These are phyloP conservation scores for Caenorhabditis remanei DNA, from an alignment of 1,140 invertebrate genomes.

Conservation along the genomic window DNA sequence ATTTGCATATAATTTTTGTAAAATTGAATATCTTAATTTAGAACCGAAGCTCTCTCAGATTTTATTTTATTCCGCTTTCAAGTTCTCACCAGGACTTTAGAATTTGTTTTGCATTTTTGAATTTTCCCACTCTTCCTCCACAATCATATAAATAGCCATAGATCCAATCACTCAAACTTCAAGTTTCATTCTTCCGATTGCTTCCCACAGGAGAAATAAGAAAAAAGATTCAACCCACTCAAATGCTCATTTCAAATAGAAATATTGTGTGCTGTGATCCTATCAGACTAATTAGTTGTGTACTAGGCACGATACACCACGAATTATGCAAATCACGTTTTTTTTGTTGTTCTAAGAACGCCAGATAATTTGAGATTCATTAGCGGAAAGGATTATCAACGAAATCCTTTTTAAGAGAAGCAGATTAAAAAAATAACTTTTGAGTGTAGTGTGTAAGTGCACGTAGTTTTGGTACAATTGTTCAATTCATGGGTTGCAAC, in stretches of 20 bases:
- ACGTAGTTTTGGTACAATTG: too few relatives aligned
- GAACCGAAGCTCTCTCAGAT: background rate
- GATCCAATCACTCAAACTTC: background rate
- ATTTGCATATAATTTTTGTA: background rate
- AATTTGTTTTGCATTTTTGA: background rate
- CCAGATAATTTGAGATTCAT: too few relatives aligned
- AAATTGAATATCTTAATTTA: constrained; percentile 2
- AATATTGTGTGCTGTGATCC: too few relatives aligned
- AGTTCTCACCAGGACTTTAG: background rate
- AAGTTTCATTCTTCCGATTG: background rate
- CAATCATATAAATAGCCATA: constrained; percentile 1
- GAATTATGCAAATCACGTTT: background rate
- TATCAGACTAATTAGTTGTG: constrained; percentile 1
- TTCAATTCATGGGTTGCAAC: too few relatives aligned
- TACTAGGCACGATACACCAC: background rate
- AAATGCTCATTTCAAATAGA: background rate
- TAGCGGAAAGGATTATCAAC: too few relatives aligned
- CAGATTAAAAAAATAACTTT: too few relatives aligned
- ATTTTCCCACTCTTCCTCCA: background rate
- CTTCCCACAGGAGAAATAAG: too few relatives aligned
- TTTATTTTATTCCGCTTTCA: background rate
- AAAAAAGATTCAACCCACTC: background rate
- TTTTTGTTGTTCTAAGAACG: background rate
- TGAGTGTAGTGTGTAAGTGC: too few relatives aligned
- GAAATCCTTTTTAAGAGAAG: too few relatives aligned